Evolutionary conservation across 1,140 invertebrate genomes (phyloP), one percentile per base, ranked within the genome.

Genomic region (Heliconius melpomene): DNA sequence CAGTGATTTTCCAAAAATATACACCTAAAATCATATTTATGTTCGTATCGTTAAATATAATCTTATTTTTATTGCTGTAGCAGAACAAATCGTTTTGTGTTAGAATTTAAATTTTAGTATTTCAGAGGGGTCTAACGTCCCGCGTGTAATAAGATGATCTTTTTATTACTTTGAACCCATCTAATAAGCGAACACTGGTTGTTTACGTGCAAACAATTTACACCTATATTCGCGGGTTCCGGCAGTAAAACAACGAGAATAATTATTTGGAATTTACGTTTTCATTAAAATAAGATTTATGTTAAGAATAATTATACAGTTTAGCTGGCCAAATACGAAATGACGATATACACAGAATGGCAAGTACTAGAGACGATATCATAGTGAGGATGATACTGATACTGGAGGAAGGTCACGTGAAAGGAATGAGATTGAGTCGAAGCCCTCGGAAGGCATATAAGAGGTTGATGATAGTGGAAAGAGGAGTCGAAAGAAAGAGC

Each of bases 171-270:
- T 77, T 84, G 85, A 84, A 82, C 88, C 88, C 88, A 86, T 89
- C 88, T 93, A 93, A 91, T 93, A 93, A 92, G 87, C 90, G 89
- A 90, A 88, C 90, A 90, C 85, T 90, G 80, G 84, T 81, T 93
- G 90, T 92, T 92, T 91, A 90, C 87, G 85, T 80, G 84, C 91
- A 92, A 92, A 91, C 90, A 93, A 91, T 91, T 93, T 90, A 90
- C 89, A 91, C 87, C 87, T 90, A 91, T 89, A 89, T 90, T 83
- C 85, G 82, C 78, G 72, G 81, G 87, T 78, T 83, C 82, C 66
- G 54, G 36, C 80, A 90, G 86, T 85, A 87, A 88, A 88, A 90
- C 26, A 66, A 29, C 26, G 5, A 66, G 3, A 29, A 66, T 66
- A 29, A 66, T 66, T 66, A 66, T 66, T 66, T 29, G 2, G 3